Base-by-base conservation (phyloP, 2,888 invertebrate genomes). In the Drosophila cognata region DNA sequence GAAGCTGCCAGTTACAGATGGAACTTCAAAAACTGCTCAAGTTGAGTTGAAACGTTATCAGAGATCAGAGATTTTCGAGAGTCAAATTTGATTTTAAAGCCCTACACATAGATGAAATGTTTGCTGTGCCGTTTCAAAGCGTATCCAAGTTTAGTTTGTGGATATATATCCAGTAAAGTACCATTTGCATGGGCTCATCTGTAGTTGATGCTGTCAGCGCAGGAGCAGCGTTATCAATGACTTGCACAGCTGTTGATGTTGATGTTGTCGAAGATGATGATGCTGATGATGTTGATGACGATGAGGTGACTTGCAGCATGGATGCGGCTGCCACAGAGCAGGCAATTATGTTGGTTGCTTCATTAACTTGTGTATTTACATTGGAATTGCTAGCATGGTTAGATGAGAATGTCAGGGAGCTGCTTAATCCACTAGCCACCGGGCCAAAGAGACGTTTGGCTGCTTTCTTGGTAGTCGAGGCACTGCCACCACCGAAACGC, bases 391-490 rank as follows among this genome's bases (percentile, higher is more conserved):
- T 43, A 21, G 48, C 21, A 59, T 65, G 55, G 53, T 81, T 73
- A 62, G 81, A 76, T 18, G 81, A 29, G 36, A 80, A 21, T 38
- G 77, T 64, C 31, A 61, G 57, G 28, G 74, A 68, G 59, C 60
- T 16, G 61, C 55, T 59, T 11, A 18, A 25, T 16, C 29, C 28
- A 36, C 46, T 73, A 11, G 41, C 60, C 29, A 59, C 41, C 29
- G 89, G 64, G 1, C 89, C 89, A 29, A 86, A 86, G 28, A 86
- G 83, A 41, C 86, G 89, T 33, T 86, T 86, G 0, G 82, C 86
- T 6, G 88, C 82, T 52, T 87, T 89, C 50, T 74, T 81, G 0
- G 82, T 43, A 4, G 63, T 73, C 0, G 87, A 79, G 0, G 79
- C 70, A 35, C 72, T 79, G 60, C 64, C 65, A 4, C 41, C 58